These are phyloP conservation scores for Corynorhinus townsendii DNA, from an alignment of 2,113 vertebrate genomes.

Conservation along the genomic window DNA sequence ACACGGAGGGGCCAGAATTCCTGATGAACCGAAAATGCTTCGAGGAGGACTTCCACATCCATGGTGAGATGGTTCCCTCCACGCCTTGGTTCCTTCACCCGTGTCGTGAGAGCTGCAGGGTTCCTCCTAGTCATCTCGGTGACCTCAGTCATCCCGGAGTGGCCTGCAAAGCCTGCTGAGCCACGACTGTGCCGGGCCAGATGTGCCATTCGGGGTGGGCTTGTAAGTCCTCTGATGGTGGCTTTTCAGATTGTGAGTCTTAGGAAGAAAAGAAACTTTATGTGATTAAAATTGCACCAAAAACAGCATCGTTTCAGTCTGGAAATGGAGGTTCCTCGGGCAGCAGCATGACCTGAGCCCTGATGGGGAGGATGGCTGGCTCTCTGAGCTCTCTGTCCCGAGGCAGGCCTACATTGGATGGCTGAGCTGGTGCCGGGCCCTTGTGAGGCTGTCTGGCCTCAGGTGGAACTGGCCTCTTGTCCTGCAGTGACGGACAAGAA, in stretches of 20 bases:
- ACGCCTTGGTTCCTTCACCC: background rate
- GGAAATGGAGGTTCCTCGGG: background rate
- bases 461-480: constrained; percentile 5
- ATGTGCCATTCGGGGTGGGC: background rate
- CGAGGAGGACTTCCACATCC: constrained; percentile 93
- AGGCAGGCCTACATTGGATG: background rate
- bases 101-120: background rate
- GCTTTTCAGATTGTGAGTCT: background rate
- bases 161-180: background rate
- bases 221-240: background rate
- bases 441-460: background rate
- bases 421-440: background rate
- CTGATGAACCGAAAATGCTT: constrained; percentile 95
- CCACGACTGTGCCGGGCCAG: background rate
- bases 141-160: background rate
- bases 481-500: constrained; percentile 88
- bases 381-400: background rate
- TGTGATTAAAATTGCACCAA: background rate
- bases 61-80: constrained; percentile 80
- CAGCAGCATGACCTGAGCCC: background rate
- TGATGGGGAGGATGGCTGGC: background rate
- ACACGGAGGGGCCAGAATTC: constrained; percentile 97
- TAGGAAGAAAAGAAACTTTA: background rate
- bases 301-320: background rate
- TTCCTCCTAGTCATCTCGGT: background rate